A percentile compares a stretch with the other conserved stretches of the same genome.
phyloP scores from a whole-genome alignment of 2,888 invertebrate species.

The Microplitis manilae region DNA sequence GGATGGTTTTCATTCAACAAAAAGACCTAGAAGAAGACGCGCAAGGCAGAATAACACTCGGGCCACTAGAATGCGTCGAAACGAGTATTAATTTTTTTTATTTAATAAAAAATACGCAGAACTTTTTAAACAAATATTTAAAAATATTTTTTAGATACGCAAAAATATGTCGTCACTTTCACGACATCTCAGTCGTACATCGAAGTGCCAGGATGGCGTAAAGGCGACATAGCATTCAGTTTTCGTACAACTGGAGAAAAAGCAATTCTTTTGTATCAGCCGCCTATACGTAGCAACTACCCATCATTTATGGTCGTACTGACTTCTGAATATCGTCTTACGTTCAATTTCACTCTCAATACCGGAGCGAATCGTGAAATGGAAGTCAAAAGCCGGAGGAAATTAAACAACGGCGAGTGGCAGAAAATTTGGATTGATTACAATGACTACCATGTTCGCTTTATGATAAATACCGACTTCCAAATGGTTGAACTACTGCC shows the following conservation, averaged over 20 bases:
- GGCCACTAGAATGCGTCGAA: conserved; percentile 94
- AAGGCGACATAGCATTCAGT: conserved; percentile 93
- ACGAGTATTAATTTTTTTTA: conserved; percentile 80
- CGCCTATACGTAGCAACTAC: conserved; percentile 89
- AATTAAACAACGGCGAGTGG: conserved; percentile 94
- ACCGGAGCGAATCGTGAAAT: conserved; percentile 87
- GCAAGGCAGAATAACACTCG: conserved; percentile 89
- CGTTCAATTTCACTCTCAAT: conserved; percentile 91
- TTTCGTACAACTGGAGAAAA: conserved; percentile 93
- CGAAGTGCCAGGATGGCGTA: conserved; percentile 94
- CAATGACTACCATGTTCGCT: conserved; percentile 92
- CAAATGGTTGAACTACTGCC: conserved; percentile 88
- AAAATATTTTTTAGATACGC: conserved; percentile 80
- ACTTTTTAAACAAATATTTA: neutral
- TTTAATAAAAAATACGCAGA: neutral
- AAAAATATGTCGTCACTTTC: conserved; percentile 93
- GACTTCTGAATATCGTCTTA: conserved; percentile 86
- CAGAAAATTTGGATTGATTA: conserved; percentile 97
- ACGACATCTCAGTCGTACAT: conserved; percentile 94
- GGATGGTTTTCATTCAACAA: conserved; percentile 92
- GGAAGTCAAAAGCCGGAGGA: conserved; percentile 85
- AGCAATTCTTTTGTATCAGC: conserved; percentile 91
- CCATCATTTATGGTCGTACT: conserved; percentile 94
- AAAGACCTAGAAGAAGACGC: conserved; percentile 87
- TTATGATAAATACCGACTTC: conserved; percentile 92